Percentiles rank a stretch among this genome's conserved stretches.
Conservation (phyloP, 2,888 invertebrate species). For the Chaetogeoica ovagalla region DNA sequence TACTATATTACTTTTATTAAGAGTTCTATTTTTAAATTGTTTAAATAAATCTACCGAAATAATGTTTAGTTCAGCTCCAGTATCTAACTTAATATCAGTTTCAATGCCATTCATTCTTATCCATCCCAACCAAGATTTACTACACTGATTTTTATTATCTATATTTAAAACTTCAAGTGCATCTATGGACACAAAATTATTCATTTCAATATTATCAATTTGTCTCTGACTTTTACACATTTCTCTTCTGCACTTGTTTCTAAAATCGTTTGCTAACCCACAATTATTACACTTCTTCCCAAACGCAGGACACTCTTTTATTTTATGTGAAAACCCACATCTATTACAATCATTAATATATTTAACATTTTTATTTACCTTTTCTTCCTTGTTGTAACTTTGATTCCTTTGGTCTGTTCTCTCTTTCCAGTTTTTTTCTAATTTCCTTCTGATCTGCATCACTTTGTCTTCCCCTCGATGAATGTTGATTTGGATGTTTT, state of each 20-base stretch:
- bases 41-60: background rate
- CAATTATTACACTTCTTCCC: background rate
- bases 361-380: background rate
- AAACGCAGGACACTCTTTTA: background rate
- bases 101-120: background rate
- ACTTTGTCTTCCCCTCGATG: background rate
- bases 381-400: no score
- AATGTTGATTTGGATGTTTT: background rate
- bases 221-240: background rate
- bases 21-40: background rate
- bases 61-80: background rate
- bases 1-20: background rate
- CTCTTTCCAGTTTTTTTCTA: no score
- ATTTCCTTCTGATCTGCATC: background rate
- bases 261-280: background rate
- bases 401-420: no score
- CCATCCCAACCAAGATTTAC: background rate
- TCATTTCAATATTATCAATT: background rate
- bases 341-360: background rate
- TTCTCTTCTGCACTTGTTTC: background rate
- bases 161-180: background rate
- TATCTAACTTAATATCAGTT: background rate
- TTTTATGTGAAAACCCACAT: background rate
- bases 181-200: background rate
- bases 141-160: background rate